Percentiles rank a stretch among this genome's conserved stretches.
phyloP scores from a whole-genome alignment of 2,113 vertebrate genomes.

The Oryzias javanicus region DNA sequence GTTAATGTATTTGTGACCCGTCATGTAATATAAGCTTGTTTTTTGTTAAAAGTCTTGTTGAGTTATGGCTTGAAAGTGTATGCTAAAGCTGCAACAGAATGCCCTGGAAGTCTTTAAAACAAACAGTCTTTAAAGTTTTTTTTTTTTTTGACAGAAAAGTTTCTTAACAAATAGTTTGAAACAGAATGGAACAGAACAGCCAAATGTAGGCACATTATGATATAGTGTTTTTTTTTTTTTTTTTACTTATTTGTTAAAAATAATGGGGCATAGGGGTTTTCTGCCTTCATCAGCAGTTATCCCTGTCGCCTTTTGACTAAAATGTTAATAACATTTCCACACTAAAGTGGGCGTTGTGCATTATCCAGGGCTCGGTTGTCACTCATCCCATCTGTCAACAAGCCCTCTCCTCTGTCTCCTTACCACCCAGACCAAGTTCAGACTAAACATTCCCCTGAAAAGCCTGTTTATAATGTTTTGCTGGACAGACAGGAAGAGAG shows the following conservation, averaged over 20 bases:
- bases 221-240: constrained; percentile 9
- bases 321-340: constrained; percentile 23
- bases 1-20: constrained; percentile 6
- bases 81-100: constrained; percentile 17
- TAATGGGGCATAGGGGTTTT: neutral
- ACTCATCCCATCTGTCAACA: constrained; percentile 22
- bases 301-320: constrained; percentile 25
- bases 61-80: constrained; percentile 30
- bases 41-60: constrained; percentile 24
- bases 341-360: neutral
- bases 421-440: constrained; percentile 34
- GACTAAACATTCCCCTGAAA: constrained; percentile 58
- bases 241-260: constrained; percentile 25
- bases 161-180: constrained; percentile 3
- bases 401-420: constrained; percentile 19
- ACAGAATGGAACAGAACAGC: constrained; percentile 1
- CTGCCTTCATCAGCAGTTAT: constrained; percentile 28
- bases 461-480: constrained; percentile 53
- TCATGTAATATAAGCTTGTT: constrained; percentile 30
- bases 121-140: constrained; percentile 7
- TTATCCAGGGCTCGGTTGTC: neutral
- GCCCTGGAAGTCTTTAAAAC: constrained; percentile 4
- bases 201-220: constrained; percentile 14
- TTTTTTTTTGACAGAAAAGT: neutral
- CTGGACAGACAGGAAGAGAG: constrained; percentile 59